Evolutionary conservation across 2,888 invertebrate species (phyloP), one percentile per base, ranked within the genome.

Genomic region (Phyto melanocephala): DNA sequence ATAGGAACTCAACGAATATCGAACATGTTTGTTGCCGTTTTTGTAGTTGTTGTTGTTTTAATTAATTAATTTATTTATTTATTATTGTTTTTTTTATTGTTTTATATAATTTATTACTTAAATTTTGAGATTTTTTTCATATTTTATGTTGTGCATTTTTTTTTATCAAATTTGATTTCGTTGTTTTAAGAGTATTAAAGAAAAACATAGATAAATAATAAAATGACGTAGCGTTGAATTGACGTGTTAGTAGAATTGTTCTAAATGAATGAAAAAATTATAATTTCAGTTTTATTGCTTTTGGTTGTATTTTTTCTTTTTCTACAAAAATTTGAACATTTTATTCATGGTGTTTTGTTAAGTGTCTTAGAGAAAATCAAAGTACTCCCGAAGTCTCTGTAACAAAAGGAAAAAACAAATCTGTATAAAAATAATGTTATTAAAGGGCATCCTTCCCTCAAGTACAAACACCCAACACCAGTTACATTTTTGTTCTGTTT

Each of bases 1-100:
- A 40, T 82, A 82, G 82, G 82, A 82, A 82, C 82, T 82, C 79
- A 75, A 62, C 82, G 75, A 71, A 79, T 82, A 82, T 75, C 75
- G 79, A 79, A 82, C 75, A 79, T 76, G 20, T 82, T 79, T 67
- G 68, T 77, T 79, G 63, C 52, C 42, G 15, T 40, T 58, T 60
- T 60, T 71, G 15, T 54, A 76, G 8, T 62, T 50, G 20, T 65
- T 67, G 10, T 72, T 72, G 20, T 50, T 56, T 40, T 40, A n/a
- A 40, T 40, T n/a, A 40, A n/a, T 47, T 47, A 22, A 8, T 28
- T 5, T 37, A 5, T 11, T 13, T 28, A 65, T 58, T 42, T 65
- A 40, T 74, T 81, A 68, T 81, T 77, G 58, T 65, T 63, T 52
- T 71, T 76, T 15, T 45, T 60, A 10, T 65, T 56, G 10, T 72